A percentile compares a stretch with the other conserved stretches of the same genome.
Conservation (phyloP, 2,797 vertebrate species). For the Mallotus villosus region DNA sequence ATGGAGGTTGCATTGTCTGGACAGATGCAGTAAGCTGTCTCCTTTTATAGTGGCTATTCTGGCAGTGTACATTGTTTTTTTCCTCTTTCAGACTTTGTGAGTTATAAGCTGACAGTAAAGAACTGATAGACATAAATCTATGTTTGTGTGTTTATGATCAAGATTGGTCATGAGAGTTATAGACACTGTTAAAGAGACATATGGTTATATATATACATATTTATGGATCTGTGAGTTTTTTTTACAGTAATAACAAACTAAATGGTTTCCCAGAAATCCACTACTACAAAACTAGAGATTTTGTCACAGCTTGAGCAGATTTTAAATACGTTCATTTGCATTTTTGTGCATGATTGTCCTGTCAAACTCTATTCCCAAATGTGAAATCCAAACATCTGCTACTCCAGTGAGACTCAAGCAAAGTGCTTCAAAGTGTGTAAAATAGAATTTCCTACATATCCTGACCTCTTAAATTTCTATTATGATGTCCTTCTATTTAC, state of each 20-base stretch:
- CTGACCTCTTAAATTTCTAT: too few species aligned
- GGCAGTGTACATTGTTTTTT: background rate
- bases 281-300: too few species aligned
- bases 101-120: constrained; percentile 17
- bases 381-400: too few species aligned
- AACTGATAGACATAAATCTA: constrained; percentile 26
- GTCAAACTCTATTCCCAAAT: too few species aligned
- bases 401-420: too few species aligned
- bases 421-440: too few species aligned
- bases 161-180: constrained; percentile 20
- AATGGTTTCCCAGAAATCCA: background rate
- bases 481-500: too few species aligned
- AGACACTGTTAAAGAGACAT: background rate
- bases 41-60: constrained; percentile 1
- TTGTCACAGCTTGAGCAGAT: too few species aligned
- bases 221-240: background rate
- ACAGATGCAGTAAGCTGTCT: constrained; percentile 18
- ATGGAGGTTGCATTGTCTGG: background rate
- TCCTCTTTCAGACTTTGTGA: constrained; percentile 20
- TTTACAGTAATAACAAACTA: background rate
- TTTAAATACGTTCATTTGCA: too few species aligned
- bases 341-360: too few species aligned
- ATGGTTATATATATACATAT: too few species aligned
- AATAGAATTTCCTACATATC: too few species aligned
- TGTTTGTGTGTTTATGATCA: constrained; percentile 36